A percentile compares a stretch with the other conserved stretches of the same genome.
Conservation (phyloP, 2,113 vertebrate genomes). For the Bufo bufo region DNA sequence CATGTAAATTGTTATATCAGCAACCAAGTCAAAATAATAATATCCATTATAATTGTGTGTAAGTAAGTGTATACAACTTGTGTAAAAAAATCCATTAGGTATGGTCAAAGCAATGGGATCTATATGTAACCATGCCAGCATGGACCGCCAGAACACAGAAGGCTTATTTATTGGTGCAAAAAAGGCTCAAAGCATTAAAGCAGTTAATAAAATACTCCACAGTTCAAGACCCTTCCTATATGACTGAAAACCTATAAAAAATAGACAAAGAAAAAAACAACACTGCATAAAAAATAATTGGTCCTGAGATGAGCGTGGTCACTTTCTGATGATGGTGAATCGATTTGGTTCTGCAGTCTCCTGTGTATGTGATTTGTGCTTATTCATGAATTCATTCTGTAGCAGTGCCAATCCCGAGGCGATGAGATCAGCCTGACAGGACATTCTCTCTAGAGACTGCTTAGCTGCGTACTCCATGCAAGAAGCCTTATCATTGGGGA, state of each 20-base stretch:
- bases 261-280: background rate
- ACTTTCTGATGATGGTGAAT: constrained; percentile 56
- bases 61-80: background rate
- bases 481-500: constrained; percentile 55
- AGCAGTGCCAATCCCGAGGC: constrained; percentile 52
- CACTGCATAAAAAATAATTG: constrained; percentile 51
- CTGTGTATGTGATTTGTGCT: constrained; percentile 56
- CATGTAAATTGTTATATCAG: background rate
- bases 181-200: background rate
- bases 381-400: constrained; percentile 59
- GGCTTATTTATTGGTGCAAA: background rate
- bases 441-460: constrained; percentile 52
- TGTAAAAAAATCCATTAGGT: background rate
- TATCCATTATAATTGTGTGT: background rate
- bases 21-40: background rate
- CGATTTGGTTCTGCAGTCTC: constrained; percentile 47
- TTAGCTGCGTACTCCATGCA: constrained; percentile 53
- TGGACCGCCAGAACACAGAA: background rate
- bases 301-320: constrained; percentile 44
- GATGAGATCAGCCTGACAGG: constrained; percentile 57
- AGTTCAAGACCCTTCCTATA: background rate
- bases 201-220: background rate
- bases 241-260: background rate
- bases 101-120: background rate
- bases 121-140: background rate